Base-by-base conservation (phyloP, 2,113 vertebrate species). In the Malaclemys terrapin region DNA sequence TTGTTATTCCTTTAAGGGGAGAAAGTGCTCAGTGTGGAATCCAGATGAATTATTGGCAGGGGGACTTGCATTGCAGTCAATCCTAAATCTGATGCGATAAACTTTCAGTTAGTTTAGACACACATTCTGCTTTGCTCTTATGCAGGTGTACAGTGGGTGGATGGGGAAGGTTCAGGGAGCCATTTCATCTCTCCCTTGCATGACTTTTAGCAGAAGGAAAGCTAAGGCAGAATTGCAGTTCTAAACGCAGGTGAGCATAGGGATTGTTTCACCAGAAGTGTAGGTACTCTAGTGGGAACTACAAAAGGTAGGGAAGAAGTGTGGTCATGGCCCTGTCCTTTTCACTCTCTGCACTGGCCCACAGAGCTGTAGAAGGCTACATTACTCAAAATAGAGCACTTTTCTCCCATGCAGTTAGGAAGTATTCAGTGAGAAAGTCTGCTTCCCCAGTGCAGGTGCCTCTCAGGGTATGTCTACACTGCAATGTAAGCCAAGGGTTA, bases 161-260 rank as follows among this genome's bases (percentile, higher is more conserved):
- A 25, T 14, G 49, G 5, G 93, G 14, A 3, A 76, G 42, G 87
- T 13, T 4, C 85, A 89, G 29, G n/a, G 11, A 25, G 29, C 1
- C 3, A 35, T 69, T 88, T 5, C 19, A 7, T 80, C 12, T 76
- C 8, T 84, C 75, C 45, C 27, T 72, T 29, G 5, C 2, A 90
- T 10, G 54, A 4, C 49, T 72, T 72, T 72, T 22, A 72, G 35
- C 38, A 50, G 29, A 2, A 78, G 52, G 69, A 5, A 8, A 12
- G 1, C 69, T 75, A 14, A n/a, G 47, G 24, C 8, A 69, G 5
- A 56, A 3, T 47, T 47, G 1, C 0, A 38, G 0, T 69, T 80
- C 92, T 86, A 20, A 69, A 19, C 35, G n/a, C 31, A 8, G n/a
- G n/a, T 78, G 42, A 90, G 17, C 8, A 80, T 0, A 47, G 42